Evolutionary conservation across 1,140 invertebrate species (phyloP), one percentile per base, ranked within the genome.

Genomic region (Drosophila athabasca): DNA sequence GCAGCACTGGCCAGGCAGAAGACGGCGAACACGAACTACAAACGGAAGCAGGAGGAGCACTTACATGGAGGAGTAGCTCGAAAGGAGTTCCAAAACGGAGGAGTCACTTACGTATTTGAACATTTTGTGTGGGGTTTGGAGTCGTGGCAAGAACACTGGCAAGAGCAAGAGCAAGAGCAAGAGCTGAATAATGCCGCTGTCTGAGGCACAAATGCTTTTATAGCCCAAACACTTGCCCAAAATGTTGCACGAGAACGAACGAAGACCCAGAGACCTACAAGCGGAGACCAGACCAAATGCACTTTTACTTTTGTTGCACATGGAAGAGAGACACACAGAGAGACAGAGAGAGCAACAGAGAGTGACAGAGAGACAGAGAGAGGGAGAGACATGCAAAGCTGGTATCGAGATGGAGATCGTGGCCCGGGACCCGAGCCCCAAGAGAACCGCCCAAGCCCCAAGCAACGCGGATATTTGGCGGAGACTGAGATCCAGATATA

Each of bases 271-370:
- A 74, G 65, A 60, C 64, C 39, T 24, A 39, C 35, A 39, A 5
- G 5, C 11, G 35, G 35, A 13, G 49, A 51, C 54, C 54, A 13
- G 49, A 51, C 54, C 54, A 22, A 62, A 44, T 75, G 75, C 61
- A 84, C 81, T 88, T 88, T 88, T 88, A 88, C 83, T 88, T 88
- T 88, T 80, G 65, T 71, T 79, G 44, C 6, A 22, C 6, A 22
- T 11, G 35, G 35, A 3, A 35, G 9, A 11, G 9, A 35, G 9
- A 4, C 2, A 35, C 6, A 11, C 6, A 5, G 66, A 62, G 72
- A 76, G 72, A 67, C 62, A 8, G 31, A 43, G 66, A 72, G 58
- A 49, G 77, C 70, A 51, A 62, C 31, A 55, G 69, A 67, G 45
- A 44, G 45, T 62, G 57, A 61, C 70, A 70, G 80, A 77, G 82